Percentiles rank a stretch among this genome's conserved stretches.
These are phyloP conservation scores for Sinocyclocheilus grahami DNA, from an alignment of 2,113 vertebrate species.

Conservation along the genomic window DNA sequence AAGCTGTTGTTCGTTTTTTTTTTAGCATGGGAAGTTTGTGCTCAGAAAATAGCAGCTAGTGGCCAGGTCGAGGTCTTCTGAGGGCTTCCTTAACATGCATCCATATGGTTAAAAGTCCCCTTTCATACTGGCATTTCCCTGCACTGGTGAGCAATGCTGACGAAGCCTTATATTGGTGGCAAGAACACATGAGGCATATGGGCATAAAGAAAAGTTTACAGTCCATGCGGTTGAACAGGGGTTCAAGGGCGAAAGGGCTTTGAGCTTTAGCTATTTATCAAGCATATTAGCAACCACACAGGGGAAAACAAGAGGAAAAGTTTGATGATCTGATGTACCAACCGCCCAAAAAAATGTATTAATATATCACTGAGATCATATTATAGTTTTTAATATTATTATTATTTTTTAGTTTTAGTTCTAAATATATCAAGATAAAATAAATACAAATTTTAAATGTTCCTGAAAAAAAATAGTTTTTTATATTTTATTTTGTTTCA, in stretches of 20 bases:
- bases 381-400: too few relatives aligned
- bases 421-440: too few relatives aligned
- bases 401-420: too few relatives aligned
- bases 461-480: too few relatives aligned
- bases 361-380: too few relatives aligned
- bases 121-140: not conserved
- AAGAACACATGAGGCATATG: not conserved
- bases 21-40: not conserved
- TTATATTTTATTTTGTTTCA: too few relatives aligned
- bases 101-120: conserved; percentile 10
- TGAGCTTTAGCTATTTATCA: not conserved
- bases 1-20: not conserved
- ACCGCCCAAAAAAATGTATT: too few relatives aligned
- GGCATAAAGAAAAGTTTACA: conserved; percentile 1
- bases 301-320: not conserved
- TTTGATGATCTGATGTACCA: not conserved
- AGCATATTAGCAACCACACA: not conserved
- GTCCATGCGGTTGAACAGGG: not conserved
- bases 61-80: not conserved
- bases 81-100: not conserved
- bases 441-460: too few relatives aligned
- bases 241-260: conserved; percentile 4
- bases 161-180: not conserved
- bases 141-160: conserved; percentile 27
- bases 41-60: not conserved